Evolutionary conservation across 2,113 vertebrate species (phyloP).

Genomic region (Prolemur simus): DNA sequence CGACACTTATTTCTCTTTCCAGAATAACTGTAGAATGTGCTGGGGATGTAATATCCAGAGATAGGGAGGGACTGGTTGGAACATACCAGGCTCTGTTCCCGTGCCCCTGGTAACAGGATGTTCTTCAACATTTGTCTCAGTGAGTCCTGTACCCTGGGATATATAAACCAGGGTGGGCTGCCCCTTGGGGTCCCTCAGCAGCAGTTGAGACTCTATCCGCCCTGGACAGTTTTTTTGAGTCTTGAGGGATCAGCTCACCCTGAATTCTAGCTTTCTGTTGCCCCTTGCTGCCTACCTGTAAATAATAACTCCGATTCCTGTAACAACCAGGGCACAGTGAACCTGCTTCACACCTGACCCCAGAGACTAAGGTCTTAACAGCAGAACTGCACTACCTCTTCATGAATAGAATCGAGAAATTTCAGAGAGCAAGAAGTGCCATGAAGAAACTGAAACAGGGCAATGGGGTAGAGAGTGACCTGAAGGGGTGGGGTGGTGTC

Average conservation of each 20-base stretch:
- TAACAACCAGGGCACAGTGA: neutral
- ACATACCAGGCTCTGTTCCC: neutral
- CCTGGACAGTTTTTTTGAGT: neutral
- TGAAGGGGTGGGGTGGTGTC: accelerated
- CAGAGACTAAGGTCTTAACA: neutral
- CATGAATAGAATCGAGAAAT: neutral
- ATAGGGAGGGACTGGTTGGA: neutral
- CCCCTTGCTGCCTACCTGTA: neutral
- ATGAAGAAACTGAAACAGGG: neutral
- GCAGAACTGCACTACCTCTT: neutral
- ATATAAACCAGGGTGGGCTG: neutral
- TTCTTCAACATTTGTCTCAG: neutral
- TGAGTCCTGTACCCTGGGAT: neutral
- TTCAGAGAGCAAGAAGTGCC: neutral
- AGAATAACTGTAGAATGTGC: neutral
- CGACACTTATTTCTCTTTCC: neutral
- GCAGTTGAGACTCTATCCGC: neutral
- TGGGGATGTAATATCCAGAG: neutral
- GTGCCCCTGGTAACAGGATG: neutral
- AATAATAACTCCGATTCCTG: neutral
- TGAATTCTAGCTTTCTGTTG: neutral
- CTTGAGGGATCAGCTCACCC: neutral
- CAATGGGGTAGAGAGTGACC: neutral
- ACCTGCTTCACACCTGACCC: neutral
- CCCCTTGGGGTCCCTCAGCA: neutral